Conservation (phyloP, 2,888 invertebrate species). For the Microctonus aethiopoides region DNA sequence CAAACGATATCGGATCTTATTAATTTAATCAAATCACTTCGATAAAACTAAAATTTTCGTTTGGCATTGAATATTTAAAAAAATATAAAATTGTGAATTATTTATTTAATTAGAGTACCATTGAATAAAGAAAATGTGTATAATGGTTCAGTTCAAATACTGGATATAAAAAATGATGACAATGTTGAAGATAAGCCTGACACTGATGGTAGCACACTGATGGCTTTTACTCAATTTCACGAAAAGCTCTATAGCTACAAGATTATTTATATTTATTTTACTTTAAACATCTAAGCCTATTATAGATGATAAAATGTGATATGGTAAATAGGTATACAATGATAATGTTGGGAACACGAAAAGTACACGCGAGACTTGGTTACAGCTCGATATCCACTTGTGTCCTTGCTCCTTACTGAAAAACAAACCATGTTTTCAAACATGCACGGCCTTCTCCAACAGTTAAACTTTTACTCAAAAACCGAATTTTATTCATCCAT, state of each 20-base stretch:
- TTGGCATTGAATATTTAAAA: too few relatives aligned
- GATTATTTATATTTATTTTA: not conserved
- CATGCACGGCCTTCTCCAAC: conserved; percentile 10
- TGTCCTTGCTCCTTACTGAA: not conserved
- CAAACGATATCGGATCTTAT: not conserved
- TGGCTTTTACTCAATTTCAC: not conserved
- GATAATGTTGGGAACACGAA: conserved; percentile 2
- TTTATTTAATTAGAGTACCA: too few relatives aligned
- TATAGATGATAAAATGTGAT: not conserved
- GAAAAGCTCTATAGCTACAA: not conserved
- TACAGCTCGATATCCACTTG: conserved; percentile 11
- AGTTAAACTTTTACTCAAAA: not conserved
- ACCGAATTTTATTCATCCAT: not conserved
- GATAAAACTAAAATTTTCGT: too few relatives aligned
- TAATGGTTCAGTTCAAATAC: not conserved
- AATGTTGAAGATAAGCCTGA: not conserved
- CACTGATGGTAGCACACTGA: not conserved
- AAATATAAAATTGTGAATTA: too few relatives aligned
- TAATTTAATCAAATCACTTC: too few relatives aligned
- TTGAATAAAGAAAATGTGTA: too few relatives aligned
- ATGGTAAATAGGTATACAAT: not conserved
- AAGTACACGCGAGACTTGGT: conserved; percentile 17
- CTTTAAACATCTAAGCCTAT: not conserved
- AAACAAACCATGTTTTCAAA: conserved; percentile 1
- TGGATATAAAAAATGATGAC: not conserved